Base-by-base conservation (phyloP, 2,888 invertebrate genomes). In the Nemotelus pantherinus region DNA sequence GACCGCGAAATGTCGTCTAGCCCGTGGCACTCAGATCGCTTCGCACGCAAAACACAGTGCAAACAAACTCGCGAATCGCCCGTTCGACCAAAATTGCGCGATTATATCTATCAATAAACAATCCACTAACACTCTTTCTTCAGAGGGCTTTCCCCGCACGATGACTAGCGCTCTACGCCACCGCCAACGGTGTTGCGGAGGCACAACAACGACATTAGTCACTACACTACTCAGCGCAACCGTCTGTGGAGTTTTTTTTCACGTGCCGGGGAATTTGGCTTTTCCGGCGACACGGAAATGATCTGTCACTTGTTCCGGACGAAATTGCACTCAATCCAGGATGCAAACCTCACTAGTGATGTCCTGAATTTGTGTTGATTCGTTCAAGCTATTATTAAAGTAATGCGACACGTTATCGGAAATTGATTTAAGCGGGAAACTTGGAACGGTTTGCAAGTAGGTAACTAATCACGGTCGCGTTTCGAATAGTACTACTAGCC, bases 71-170 rank as follows among this genome's bases (percentile, higher is more conserved):
- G 48, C 7, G 41, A 41, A 50, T 7, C 68, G 53, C 48, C 25
- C 25, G 25, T 25, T 25, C 25, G 25, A 25, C 25, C 25, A 25
- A 25, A 25, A 25, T 25, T 25, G 70, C 53, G 2, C 39, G 70
- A 70, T 70, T 70, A 68, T 5, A 68, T 68, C 68, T 53, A 50
- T 25, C 9, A 48, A 53, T 41, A 43, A 44, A 65, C 9, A 50
- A 50, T 5, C n/a, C 4, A 58, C 39, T 68, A 70, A 70, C 53
- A 70, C 70, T 70, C 43, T 55, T 25, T 60, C 55, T 10, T 48
- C 25, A 58, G 58, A 72, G 72, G 72, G 72, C 72, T 72, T 72
- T 72, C 60, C 72, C 71, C 71, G 25, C 43, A 43, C 55, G 55
- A 71, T 71, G 71, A 71, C 71, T 67, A 47, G 67, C n/a, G 7